phyloP scores from a whole-genome alignment of 2,113 vertebrate species.

The Myotis brandtii region DNA sequence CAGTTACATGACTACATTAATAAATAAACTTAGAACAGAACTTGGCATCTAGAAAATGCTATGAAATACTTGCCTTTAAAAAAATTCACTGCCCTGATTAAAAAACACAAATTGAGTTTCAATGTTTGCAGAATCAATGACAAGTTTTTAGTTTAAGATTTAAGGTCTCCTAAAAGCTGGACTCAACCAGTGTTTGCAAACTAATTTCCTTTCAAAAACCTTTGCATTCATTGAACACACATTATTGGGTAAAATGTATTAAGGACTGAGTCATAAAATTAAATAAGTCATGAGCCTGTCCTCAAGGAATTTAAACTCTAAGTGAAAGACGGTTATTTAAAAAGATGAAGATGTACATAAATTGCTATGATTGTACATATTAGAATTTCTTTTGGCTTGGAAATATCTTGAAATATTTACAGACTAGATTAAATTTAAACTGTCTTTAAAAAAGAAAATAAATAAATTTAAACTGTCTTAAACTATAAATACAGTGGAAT shows the following conservation, averaged over 20 bases:
- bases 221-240: not conserved
- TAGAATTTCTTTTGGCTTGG: not conserved
- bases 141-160: not conserved
- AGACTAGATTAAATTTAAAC: not conserved
- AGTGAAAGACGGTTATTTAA: not conserved
- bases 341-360: not conserved
- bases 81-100: not conserved
- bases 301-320: not conserved
- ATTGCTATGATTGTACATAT: not conserved
- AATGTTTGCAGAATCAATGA: not conserved
- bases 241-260: not conserved
- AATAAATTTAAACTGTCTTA: not conserved
- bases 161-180: not conserved
- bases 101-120: not conserved
- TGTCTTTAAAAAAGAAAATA: not conserved
- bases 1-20: not conserved
- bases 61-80: not conserved
- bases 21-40: not conserved
- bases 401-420: not conserved
- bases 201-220: not conserved
- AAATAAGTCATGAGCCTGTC: not conserved
- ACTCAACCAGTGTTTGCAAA: not conserved
- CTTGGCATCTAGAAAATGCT: not conserved
- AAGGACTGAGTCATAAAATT: not conserved
- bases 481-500: not conserved